phyloP scores from a whole-genome alignment of 2,113 vertebrate genomes.

The Heloderma charlesbogerti region DNA sequence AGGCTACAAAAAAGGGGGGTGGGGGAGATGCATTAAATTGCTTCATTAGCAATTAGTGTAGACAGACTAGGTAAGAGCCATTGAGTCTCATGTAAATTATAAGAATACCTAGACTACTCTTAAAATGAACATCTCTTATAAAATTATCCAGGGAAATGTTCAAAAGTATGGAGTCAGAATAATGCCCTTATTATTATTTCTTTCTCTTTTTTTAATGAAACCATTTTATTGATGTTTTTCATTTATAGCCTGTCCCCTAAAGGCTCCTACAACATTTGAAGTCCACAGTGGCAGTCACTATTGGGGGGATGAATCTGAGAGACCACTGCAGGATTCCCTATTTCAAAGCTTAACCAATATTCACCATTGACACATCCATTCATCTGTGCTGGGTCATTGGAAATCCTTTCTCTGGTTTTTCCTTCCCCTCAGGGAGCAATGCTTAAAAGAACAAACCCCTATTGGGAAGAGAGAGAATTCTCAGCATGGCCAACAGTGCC shows the following conservation, averaged over 20 bases:
- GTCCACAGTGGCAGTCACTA: slow-evolving; percentile 71
- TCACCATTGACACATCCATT: slow-evolving; percentile 85
- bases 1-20: slow-evolving; percentile 12
- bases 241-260: slow-evolving; percentile 72
- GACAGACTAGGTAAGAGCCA: slow-evolving; percentile 22
- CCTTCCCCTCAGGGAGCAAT: slow-evolving; percentile 85
- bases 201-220: slow-evolving; percentile 46
- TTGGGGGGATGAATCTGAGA: slow-evolving; percentile 70
- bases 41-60: slow-evolving; percentile 50
- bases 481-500: slow-evolving; percentile 77
- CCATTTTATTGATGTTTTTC: slow-evolving; percentile 53
- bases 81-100: slow-evolving; percentile 20
- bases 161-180: slow-evolving; percentile 51
- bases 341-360: slow-evolving; percentile 86
- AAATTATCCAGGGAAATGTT: slow-evolving; percentile 68
- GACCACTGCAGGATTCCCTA: slow-evolving; percentile 81
- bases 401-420: slow-evolving; percentile 85
- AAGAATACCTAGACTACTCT: slow-evolving; percentile 8
- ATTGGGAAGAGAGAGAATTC: slow-evolving; percentile 83
- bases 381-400: slow-evolving; percentile 85
- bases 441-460: slow-evolving; percentile 86
- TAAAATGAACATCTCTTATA: slow-evolving; percentile 27
- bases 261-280: slow-evolving; percentile 70
- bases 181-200: slow-evolving; percentile 54
- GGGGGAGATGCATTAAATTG: slow-evolving; percentile 44